These are phyloP conservation scores for Lota lota DNA, from an alignment of 2,113 vertebrate genomes.

Conservation along the genomic window DNA sequence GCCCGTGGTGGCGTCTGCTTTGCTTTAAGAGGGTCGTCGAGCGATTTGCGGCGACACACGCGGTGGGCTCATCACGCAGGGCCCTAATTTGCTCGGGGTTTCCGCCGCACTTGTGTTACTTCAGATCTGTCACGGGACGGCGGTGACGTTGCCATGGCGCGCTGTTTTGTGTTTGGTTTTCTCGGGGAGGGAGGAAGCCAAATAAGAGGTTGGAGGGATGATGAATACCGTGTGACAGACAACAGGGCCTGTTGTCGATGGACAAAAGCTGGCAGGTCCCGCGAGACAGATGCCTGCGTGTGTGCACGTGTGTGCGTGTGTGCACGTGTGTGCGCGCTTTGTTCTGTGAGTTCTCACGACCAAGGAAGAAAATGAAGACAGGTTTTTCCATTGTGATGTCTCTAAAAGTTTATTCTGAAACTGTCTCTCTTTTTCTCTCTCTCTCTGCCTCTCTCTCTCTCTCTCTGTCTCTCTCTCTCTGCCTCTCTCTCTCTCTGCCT, in stretches of 20 bases:
- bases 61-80: slow-evolving; percentile 61
- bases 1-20: slow-evolving; percentile 66
- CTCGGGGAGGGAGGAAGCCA: slow-evolving; percentile 45
- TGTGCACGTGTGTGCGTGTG: not conserved
- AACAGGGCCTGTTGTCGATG: slow-evolving; percentile 49
- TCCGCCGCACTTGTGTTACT: slow-evolving; percentile 45
- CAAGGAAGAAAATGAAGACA: slow-evolving; percentile 29
- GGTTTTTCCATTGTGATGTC: slow-evolving; percentile 29
- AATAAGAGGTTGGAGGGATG: slow-evolving; percentile 46
- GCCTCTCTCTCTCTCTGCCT: not conserved
- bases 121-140: slow-evolving; percentile 51
- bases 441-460: slow-evolving; percentile 12
- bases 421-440: not conserved
- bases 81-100: slow-evolving; percentile 62
- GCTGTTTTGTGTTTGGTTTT: slow-evolving; percentile 59
- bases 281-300: slow-evolving; percentile 1
- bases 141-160: slow-evolving; percentile 55
- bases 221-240: slow-evolving; percentile 55
- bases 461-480: not conserved
- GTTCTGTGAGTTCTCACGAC: slow-evolving; percentile 29
- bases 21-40: slow-evolving; percentile 57
- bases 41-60: slow-evolving; percentile 57
- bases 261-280: slow-evolving; percentile 44
- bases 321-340: slow-evolving; percentile 7
- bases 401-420: slow-evolving; percentile 10